Evolutionary conservation across 1,140 invertebrate species (phyloP), one percentile per base, ranked within the genome.

Genomic region (Ips typographus): DNA sequence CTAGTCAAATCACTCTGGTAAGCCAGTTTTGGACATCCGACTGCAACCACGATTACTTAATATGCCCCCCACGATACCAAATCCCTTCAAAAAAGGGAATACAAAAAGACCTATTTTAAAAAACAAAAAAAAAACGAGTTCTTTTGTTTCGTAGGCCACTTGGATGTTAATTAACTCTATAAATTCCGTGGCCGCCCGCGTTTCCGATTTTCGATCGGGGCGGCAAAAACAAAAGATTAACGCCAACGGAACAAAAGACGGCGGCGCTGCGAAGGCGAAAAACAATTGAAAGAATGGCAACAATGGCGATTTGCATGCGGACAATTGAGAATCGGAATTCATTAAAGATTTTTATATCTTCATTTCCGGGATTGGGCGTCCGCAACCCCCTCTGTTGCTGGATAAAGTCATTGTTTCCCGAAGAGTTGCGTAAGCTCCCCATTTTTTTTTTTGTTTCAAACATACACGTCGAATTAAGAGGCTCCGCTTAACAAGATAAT

Each of bases 311-410:
- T 68, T 68, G 65, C 65, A 68, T 68, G 56, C 65, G 65, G 65
- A 68, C 65, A 68, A 68, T 68, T 44, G 65, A 41, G 65, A 61
- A 60, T 68, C 58, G 58, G 65, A 66, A 66, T 66, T 61, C 58
- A 68, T 68, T 68, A 68, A 68, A 68, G 65, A 68, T 61, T 53
- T 68, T 68, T 68, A 68, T 68, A 68, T 68, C 65, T 68, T 68
- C 65, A 61, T 68, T 68, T 68, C 58, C 58, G 65, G 53, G 38
- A 41, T 66, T 59, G 63, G 49, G 52, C 56, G 51, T 42, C 56
- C 51, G 22, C 44, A 22, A 22, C 22, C 22, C 22, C 44, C 44
- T 41, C 38, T 37, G 60, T 47, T 51, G 51, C 41, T 47, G 22
- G 60, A 49, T 62, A n/a, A 22, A 37, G 47, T 2, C 3, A 49